phyloP scores from a whole-genome alignment of 2,797 vertebrate genomes.

The Pitangus sulphuratus region DNA sequence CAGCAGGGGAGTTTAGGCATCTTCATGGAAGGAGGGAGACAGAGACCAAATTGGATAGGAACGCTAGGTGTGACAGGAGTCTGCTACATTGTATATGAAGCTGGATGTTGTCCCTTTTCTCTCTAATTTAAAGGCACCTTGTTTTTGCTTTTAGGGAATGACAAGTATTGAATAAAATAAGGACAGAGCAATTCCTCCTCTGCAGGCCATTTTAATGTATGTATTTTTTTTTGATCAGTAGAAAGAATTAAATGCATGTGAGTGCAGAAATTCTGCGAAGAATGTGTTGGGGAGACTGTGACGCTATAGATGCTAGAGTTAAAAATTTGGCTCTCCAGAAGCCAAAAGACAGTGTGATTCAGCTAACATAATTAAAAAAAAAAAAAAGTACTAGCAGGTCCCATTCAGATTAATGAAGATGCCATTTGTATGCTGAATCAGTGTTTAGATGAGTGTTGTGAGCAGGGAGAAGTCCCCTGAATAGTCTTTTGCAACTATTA shows the following conservation, averaged over 20 bases:
- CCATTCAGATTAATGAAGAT: not conserved
- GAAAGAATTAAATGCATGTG: not conserved
- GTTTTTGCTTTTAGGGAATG: not conserved
- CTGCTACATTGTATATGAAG: not conserved
- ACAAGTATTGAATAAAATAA: not conserved
- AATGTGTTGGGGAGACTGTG: not conserved
- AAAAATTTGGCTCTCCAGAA: not conserved
- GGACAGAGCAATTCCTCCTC: not conserved
- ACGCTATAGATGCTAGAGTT: not conserved
- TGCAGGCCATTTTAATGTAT: conserved; percentile 3
- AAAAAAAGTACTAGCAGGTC: not conserved
- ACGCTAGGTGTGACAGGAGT: not conserved
- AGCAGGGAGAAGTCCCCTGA: not conserved
- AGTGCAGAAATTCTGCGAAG: not conserved
- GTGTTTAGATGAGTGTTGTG: conserved; percentile 22
- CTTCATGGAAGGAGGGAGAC: not conserved
- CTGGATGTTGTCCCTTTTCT: not conserved
- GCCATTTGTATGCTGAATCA: not conserved
- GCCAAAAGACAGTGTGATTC: not conserved
- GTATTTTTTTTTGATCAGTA: conserved; percentile 17
- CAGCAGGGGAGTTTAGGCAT: not conserved
- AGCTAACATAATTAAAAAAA: not conserved
- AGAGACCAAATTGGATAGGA: not conserved
- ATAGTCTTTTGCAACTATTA: not conserved
- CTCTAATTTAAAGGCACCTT: not conserved